Conservation (phyloP, 2,113 vertebrate species). For the Hoplias malabaricus region DNA sequence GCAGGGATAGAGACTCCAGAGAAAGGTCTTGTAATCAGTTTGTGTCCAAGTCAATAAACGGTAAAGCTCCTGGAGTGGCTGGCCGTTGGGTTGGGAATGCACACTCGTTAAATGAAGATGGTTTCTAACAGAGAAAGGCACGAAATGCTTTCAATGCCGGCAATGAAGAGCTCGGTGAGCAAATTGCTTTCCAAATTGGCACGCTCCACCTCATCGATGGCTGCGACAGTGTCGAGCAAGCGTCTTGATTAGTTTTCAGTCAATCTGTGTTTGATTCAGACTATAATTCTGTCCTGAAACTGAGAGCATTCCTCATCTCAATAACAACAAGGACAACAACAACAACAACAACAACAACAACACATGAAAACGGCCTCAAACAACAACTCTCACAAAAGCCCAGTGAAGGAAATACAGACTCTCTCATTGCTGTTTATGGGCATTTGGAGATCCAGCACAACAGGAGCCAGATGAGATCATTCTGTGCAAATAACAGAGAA, state of each 20-base stretch:
- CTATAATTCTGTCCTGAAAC: conserved; percentile 6
- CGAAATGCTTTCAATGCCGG: not conserved
- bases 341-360: no score
- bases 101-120: not conserved
- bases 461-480: conserved; percentile 14
- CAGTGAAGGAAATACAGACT: conserved; percentile 5
- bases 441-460: conserved; percentile 28
- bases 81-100: conserved; percentile 20
- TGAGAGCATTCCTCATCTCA: conserved; percentile 8
- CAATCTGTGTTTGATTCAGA: not conserved
- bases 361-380: no score
- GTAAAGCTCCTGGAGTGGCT: not conserved
- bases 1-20: not conserved
- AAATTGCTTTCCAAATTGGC: conserved; percentile 30
- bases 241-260: conserved; percentile 21
- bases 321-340: conserved; percentile 10
- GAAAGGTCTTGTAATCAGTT: conserved; percentile 31
- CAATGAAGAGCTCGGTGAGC: not conserved
- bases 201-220: not conserved
- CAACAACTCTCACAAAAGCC: conserved; percentile 5
- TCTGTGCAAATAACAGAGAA: not conserved
- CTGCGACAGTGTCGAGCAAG: not conserved
- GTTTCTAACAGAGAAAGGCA: not conserved
- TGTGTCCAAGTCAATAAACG: conserved; percentile 19
- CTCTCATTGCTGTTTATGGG: conserved; percentile 33